phyloP scores from a whole-genome alignment of 2,113 vertebrate genomes.

The Acrocephalus kingi region DNA sequence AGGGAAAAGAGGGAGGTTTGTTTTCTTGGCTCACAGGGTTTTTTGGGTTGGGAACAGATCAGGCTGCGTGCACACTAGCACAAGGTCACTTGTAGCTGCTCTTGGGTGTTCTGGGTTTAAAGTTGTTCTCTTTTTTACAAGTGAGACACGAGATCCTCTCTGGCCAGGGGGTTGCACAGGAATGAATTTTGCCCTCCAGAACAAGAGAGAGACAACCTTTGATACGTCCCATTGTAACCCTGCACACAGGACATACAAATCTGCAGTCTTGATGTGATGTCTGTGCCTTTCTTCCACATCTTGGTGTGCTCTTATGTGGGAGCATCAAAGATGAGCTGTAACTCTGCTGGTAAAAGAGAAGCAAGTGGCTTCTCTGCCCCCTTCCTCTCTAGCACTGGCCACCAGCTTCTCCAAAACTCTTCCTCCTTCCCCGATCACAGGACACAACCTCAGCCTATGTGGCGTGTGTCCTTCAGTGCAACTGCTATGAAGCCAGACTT shows the following conservation, averaged over 20 bases:
- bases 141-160: fast-evolving
- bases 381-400: not conserved
- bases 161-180: not conserved
- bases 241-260: not conserved
- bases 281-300: not conserved
- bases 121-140: not conserved
- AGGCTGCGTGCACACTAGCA: fast-evolving
- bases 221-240: not conserved
- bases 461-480: not conserved
- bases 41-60: not conserved
- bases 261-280: not conserved
- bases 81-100: not conserved
- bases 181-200: not conserved
- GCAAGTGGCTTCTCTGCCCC: not conserved
- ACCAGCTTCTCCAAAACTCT: not conserved
- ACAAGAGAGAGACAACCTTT: not conserved
- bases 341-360: not conserved
- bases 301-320: not conserved
- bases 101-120: not conserved
- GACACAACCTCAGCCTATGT: not conserved
- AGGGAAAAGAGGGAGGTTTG: not conserved
- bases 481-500: not conserved
- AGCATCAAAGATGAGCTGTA: not conserved
- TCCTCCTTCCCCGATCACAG: not conserved
- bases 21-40: not conserved